These are phyloP conservation scores for Myotis myotis DNA, from an alignment of 2,797 vertebrate species.

Conservation along the genomic window DNA sequence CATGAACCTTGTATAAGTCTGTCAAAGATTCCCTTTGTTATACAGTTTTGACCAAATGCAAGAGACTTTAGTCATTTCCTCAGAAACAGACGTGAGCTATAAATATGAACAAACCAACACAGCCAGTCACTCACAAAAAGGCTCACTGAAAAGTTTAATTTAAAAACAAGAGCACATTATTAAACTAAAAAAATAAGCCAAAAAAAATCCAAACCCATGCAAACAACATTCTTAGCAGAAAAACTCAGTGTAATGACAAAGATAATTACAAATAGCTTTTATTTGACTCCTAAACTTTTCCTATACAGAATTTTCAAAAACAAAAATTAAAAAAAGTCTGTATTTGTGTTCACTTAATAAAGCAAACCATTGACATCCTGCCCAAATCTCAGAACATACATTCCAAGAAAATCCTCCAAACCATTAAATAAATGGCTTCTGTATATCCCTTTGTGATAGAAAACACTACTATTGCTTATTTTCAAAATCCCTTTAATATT, in stretches of 20 bases:
- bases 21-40: slow-evolving; percentile 73
- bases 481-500: slow-evolving; percentile 27
- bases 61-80: slow-evolving; percentile 69
- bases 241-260: slow-evolving; percentile 44
- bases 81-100: slow-evolving; percentile 57
- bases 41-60: slow-evolving; percentile 57
- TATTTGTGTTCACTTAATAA: slow-evolving; percentile 31
- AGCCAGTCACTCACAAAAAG: slow-evolving; percentile 31
- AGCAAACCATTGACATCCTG: slow-evolving; percentile 20
- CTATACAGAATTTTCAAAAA: not conserved
- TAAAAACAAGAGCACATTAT: slow-evolving; percentile 68
- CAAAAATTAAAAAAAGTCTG: not conserved
- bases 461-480: slow-evolving; percentile 19
- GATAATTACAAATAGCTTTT: slow-evolving; percentile 29
- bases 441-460: not conserved
- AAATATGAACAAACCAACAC: slow-evolving; percentile 58
- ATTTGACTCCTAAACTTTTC: slow-evolving; percentile 25
- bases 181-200: slow-evolving; percentile 62
- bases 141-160: slow-evolving; percentile 49
- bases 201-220: slow-evolving; percentile 14
- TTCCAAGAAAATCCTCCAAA: slow-evolving; percentile 40
- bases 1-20: slow-evolving; percentile 31
- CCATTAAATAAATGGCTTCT: slow-evolving; percentile 11
- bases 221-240: slow-evolving; percentile 57
- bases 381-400: slow-evolving; percentile 9